Percentiles rank a stretch among this genome's conserved stretches.
These are phyloP conservation scores for Glossosoma conforme DNA, from an alignment of 1,140 invertebrate species.

Conservation along the genomic window DNA sequence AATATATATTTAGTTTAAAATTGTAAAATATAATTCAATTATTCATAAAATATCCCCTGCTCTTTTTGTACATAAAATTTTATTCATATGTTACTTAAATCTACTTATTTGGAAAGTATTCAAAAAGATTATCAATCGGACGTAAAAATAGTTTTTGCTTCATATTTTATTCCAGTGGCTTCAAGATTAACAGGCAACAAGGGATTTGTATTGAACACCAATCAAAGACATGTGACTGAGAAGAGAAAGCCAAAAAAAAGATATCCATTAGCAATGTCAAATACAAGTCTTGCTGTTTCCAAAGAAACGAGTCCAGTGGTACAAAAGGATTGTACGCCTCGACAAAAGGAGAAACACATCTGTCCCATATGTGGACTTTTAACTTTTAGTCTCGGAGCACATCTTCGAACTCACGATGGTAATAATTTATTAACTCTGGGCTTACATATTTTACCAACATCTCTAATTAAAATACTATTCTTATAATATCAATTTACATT, in stretches of 20 bases:
- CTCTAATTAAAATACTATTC: too few species aligned
- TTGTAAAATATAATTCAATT: background rate
- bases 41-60: background rate
- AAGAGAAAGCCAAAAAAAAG: background rate
- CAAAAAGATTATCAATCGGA: too few species aligned
- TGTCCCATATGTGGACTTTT: constrained; percentile 47
- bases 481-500: too few species aligned
- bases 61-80: too few species aligned
- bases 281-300: background rate
- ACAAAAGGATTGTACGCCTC: constrained; percentile 34
- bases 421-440: constrained; percentile 11
- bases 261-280: background rate
- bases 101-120: too few species aligned
- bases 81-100: too few species aligned
- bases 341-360: constrained; percentile 41
- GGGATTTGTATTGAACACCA: too few species aligned
- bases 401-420: constrained; percentile 47
- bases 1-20: constrained; percentile 4
- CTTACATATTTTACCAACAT: background rate
- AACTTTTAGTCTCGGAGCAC: constrained; percentile 43
- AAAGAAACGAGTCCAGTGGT: constrained; percentile 22
- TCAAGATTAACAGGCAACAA: too few species aligned
- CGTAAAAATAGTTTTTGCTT: too few species aligned
- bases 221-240: background rate
- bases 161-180: too few species aligned